Evolutionary conservation across 1,140 invertebrate species (phyloP).

Genomic region (Nixonia krombeini): DNA sequence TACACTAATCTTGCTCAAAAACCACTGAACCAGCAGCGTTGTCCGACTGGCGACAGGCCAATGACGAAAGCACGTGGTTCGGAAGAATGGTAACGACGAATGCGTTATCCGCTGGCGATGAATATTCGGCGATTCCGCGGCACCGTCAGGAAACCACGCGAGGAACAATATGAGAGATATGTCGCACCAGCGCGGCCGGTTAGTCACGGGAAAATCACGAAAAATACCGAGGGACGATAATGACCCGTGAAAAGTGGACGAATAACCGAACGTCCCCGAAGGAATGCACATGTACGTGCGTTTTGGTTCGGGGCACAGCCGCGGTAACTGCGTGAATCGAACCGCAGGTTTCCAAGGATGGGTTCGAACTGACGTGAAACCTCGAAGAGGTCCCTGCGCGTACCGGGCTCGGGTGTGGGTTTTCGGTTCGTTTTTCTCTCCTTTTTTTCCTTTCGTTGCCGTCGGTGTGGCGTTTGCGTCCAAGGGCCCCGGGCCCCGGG

Average conservation of each 20-base stretch:
- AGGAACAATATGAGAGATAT: too few relatives aligned
- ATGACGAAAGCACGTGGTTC: neutral
- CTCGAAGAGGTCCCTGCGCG: slow-evolving; percentile 58
- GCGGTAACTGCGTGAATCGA: slow-evolving; percentile 23
- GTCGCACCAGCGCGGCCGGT: neutral
- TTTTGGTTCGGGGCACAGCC: neutral
- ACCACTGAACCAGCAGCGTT: neutral
- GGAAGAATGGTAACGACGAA: neutral
- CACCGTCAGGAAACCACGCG: too few relatives aligned
- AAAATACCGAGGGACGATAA: neutral
- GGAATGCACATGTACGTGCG: slow-evolving; percentile 35
- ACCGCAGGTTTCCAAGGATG: slow-evolving; percentile 68
- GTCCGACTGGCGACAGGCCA: neutral
- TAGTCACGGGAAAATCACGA: neutral
- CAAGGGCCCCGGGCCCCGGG: slow-evolving; percentile 64
- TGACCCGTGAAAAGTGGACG: neutral
- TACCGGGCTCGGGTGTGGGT: slow-evolving; percentile 63
- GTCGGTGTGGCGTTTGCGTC: slow-evolving; percentile 56
- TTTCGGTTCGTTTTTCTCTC: slow-evolving; percentile 63
- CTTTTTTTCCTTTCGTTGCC: slow-evolving; percentile 53
- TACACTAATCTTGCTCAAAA: neutral
- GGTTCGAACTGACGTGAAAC: slow-evolving; percentile 64
- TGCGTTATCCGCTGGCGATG: too few relatives aligned
- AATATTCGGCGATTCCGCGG: too few relatives aligned
- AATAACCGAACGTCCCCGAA: neutral